Evolutionary conservation across 92 coral and sea anemone genomes (phyloP).

Genomic region (Metridium senile): DNA sequence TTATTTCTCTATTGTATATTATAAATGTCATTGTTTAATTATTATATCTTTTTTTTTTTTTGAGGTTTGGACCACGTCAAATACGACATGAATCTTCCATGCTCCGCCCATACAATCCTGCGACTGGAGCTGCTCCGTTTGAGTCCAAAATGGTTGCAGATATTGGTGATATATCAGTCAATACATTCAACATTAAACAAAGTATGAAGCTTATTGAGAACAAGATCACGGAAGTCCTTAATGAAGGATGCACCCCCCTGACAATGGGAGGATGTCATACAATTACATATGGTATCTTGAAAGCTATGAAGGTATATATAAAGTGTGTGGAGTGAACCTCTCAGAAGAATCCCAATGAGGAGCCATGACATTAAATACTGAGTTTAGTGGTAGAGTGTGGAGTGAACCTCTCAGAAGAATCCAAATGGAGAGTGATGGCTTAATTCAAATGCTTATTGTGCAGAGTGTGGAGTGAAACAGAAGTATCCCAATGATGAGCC

Average conservation of each 20-base stretch:
- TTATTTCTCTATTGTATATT: no score
- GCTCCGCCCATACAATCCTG: slow-evolving; percentile 79
- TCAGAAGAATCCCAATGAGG: no score
- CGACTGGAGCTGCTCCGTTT: slow-evolving; percentile 90
- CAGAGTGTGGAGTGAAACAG: no score
- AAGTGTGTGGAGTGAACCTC: no score
- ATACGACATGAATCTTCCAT: slow-evolving; percentile 84
- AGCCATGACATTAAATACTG: no score
- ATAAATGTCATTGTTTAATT: no score
- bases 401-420: no score
- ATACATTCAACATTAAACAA: slow-evolving; percentile 64
- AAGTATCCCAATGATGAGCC: no score
- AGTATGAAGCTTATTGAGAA: slow-evolving; percentile 62
- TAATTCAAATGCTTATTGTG: no score
- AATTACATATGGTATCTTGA: slow-evolving; percentile 78
- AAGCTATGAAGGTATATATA: slow-evolving; percentile 76
- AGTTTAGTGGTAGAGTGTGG: no score
- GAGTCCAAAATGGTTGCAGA: slow-evolving; percentile 90
- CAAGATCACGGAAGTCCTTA: slow-evolving; percentile 52
- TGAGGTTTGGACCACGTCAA: slow-evolving; percentile 58
- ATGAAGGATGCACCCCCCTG: slow-evolving; percentile 77
- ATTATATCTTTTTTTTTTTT: no score
- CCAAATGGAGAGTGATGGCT: no score
- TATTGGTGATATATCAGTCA: slow-evolving; percentile 89
- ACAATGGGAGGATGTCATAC: slow-evolving; percentile 89